phyloP scores from a whole-genome alignment of 2,888 invertebrate species.

The Melanostoma mellinum region DNA sequence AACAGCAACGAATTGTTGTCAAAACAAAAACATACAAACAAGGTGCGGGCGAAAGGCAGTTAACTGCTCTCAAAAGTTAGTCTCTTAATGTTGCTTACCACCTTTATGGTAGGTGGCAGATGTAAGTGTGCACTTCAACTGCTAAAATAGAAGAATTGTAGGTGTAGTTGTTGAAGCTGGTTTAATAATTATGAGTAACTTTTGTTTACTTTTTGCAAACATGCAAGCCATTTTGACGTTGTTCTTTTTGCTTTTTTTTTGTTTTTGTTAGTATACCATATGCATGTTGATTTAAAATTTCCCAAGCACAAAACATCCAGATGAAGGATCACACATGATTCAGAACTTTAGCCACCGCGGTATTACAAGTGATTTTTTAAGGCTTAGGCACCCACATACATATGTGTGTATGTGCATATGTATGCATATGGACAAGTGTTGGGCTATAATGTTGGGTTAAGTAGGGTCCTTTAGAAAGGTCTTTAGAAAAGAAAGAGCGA shows the following conservation, averaged over 20 bases:
- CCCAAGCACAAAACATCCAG: constrained; percentile 58
- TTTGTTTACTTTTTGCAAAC: constrained; percentile 66
- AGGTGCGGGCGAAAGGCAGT: constrained; percentile 64
- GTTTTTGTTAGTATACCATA: constrained; percentile 26
- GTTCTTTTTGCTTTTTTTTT: constrained; percentile 23
- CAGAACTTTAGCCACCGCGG: constrained; percentile 21
- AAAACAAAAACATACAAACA: constrained; percentile 57
- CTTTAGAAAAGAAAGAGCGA: too few relatives aligned
- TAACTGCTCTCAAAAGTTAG: constrained; percentile 70
- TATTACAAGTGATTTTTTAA: constrained; percentile 29
- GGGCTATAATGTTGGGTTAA: too few relatives aligned
- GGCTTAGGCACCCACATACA: neutral
- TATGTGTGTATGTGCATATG: constrained; percentile 14
- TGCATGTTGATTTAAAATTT: constrained; percentile 58
- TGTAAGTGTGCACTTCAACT: constrained; percentile 71
- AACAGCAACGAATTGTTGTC: constrained; percentile 46
- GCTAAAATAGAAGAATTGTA: constrained; percentile 61
- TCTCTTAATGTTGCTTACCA: constrained; percentile 68
- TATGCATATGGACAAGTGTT: neutral
- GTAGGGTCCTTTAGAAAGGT: too few relatives aligned
- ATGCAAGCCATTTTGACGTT: constrained; percentile 47
- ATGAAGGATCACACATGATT: constrained; percentile 58
- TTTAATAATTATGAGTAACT: constrained; percentile 71
- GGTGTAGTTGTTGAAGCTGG: constrained; percentile 52
- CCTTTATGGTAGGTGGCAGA: constrained; percentile 71